Base-by-base conservation (phyloP, 2,113 vertebrate genomes). In the Osmerus mordax region DNA sequence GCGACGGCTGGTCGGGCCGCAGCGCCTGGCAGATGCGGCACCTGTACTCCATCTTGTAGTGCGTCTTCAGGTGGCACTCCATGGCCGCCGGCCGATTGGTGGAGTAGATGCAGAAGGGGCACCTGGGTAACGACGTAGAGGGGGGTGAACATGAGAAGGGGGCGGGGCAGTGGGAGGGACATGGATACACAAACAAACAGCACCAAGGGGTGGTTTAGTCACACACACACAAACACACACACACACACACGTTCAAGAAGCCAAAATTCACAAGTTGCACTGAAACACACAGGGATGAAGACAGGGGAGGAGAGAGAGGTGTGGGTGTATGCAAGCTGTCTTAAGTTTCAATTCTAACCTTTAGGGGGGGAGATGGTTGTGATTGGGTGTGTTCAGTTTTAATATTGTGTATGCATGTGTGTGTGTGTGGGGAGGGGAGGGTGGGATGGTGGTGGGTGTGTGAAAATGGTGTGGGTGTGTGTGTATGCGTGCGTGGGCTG, bases 41-140 rank as follows among this genome's bases (percentile, higher is more conserved):
- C 91, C 96, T 97, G 93, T 97, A 96, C 92, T 98, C 97, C 96
- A 95, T 94, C 94, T 97, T 97, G 90, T 95, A 95, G 94, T 99
- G 97, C 84, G 96, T 99, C 94, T 96, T 99, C 85, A 99, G 94
- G 94, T 99, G 97, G 94, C 96, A 97, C 90, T 97, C 97, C 95
- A 99, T 97, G 79, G 97, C 97, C 77, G 95, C 94, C 53, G 97
- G 96, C 87, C 96, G 96, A 92, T 95, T 96, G 69, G 97, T 98
- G 93, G 97, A 97, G 91, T 99, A 99, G 92, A 96, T 93, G 92
- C 97, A 98, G 93, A 99, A 95, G 21, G 97, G 97, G 93, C 97
- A 99, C 96, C 97, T 99, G 92, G 75, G 77, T 66, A 78, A 72
- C 71, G 73, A 29, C 58, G 29, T 65, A 36, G 23, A 63, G 67